Evolutionary conservation across 2,797 vertebrate species (phyloP).

Genomic region (Xiphophorus birchmanni): DNA sequence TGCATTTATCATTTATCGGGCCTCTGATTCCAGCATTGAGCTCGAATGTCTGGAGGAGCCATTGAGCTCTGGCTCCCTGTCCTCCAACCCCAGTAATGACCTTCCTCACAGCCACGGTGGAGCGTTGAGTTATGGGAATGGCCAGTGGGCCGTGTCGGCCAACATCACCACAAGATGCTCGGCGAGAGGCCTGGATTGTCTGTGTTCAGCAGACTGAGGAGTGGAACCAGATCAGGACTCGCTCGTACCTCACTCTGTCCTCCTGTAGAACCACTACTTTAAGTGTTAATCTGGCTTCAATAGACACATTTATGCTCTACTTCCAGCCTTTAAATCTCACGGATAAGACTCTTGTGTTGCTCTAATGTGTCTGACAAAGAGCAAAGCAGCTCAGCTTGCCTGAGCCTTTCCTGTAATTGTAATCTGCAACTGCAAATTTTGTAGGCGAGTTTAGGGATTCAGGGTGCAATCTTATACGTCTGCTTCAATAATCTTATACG

Average conservation of each 20-base stretch:
- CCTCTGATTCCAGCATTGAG: conserved; percentile 27
- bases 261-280: conserved; percentile 48
- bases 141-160: conserved; percentile 35
- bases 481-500: conserved; percentile 3
- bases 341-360: conserved; percentile 65
- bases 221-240: conserved; percentile 30
- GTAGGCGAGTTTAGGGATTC: conserved; percentile 18
- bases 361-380: conserved; percentile 63
- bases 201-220: conserved; percentile 63
- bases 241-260: conserved; percentile 9
- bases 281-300: conserved; percentile 71
- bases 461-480: conserved; percentile 10
- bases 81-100: conserved; percentile 27
- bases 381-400: conserved; percentile 36
- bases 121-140: conserved; percentile 51
- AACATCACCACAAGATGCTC: conserved; percentile 45
- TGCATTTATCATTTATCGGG: conserved; percentile 12
- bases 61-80: conserved; percentile 13
- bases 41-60: conserved; percentile 18
- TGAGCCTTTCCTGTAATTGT: conserved; percentile 45
- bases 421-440: conserved; percentile 35
- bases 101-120: conserved; percentile 18
- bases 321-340: conserved; percentile 62
- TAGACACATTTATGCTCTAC: conserved; percentile 61
- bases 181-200: conserved; percentile 57